A percentile compares a stretch with the other conserved stretches of the same genome.
phyloP scores from a whole-genome alignment of 2,113 vertebrate species.

The Isichthys henryi region DNA sequence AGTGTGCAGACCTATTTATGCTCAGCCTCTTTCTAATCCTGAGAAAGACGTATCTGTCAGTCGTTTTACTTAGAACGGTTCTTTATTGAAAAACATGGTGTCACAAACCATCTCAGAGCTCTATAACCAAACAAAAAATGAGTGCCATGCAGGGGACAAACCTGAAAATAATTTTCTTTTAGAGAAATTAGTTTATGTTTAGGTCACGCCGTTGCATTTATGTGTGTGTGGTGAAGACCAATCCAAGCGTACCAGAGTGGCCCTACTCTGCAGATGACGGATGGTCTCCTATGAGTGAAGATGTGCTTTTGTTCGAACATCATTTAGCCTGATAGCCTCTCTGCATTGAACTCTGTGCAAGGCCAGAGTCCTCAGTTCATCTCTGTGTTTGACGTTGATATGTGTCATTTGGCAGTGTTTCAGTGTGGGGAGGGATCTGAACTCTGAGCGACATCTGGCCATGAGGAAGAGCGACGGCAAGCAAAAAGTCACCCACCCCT shows the following conservation, averaged over 20 bases:
- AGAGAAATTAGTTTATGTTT: neutral
- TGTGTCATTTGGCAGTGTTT: constrained; percentile 55
- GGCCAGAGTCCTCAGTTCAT: neutral
- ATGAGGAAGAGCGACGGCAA: constrained; percentile 38
- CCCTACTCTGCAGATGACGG: neutral
- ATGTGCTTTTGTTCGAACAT: neutral
- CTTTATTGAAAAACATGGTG: neutral
- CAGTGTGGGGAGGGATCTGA: constrained; percentile 45
- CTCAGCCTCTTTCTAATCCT: neutral
- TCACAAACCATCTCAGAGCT: neutral
- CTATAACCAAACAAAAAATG: neutral
- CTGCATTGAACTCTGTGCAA: neutral
- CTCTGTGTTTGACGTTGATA: constrained; percentile 46
- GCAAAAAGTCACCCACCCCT: constrained; percentile 45
- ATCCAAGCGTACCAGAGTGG: neutral
- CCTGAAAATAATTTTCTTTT: neutral
- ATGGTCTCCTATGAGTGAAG: neutral
- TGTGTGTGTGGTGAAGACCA: neutral
- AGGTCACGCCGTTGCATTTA: neutral
- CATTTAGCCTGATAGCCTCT: constrained; percentile 6
- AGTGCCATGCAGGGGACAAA: neutral
- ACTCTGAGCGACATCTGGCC: constrained; percentile 47
- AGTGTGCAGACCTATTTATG: neutral
- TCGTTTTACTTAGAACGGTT: neutral
- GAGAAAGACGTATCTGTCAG: neutral